phyloP scores from a whole-genome alignment of 1,140 invertebrate species.

The Saccostrea glomerata region DNA sequence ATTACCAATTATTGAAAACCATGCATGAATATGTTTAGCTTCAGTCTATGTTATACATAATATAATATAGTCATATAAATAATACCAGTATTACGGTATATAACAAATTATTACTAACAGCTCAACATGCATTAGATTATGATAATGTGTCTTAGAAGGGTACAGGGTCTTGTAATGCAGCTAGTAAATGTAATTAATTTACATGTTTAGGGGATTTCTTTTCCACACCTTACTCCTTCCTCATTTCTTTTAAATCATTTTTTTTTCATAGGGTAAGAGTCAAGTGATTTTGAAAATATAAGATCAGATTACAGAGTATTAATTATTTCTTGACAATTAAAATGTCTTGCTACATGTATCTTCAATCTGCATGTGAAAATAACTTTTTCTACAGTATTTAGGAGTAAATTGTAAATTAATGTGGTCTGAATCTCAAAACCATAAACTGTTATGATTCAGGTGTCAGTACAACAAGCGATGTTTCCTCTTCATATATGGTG shows the following conservation, averaged over 20 bases:
- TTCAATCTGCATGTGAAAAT: not conserved
- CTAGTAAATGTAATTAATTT: not conserved
- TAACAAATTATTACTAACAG: not conserved
- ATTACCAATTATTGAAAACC: not conserved
- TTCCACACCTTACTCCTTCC: too few species aligned
- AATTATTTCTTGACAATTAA: not conserved
- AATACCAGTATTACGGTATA: not conserved
- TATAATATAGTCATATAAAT: not conserved
- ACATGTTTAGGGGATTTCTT: too few species aligned
- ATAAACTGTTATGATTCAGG: constrained; percentile 51
- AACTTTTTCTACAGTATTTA: not conserved
- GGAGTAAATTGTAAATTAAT: not conserved
- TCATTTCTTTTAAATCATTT: too few species aligned
- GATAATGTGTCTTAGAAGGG: not conserved
- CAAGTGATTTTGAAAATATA: too few species aligned
- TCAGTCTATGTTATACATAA: not conserved
- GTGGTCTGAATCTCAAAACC: not conserved
- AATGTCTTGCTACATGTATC: not conserved
- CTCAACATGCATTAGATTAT: not conserved
- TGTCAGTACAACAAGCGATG: constrained; percentile 66
- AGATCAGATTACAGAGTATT: too few species aligned
- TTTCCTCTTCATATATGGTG: constrained; percentile 70
- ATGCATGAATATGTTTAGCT: constrained; percentile 3
- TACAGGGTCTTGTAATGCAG: not conserved
- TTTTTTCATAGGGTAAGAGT: too few species aligned